Conservation (phyloP, 2,113 vertebrate genomes). For the Callipepla squamata region DNA sequence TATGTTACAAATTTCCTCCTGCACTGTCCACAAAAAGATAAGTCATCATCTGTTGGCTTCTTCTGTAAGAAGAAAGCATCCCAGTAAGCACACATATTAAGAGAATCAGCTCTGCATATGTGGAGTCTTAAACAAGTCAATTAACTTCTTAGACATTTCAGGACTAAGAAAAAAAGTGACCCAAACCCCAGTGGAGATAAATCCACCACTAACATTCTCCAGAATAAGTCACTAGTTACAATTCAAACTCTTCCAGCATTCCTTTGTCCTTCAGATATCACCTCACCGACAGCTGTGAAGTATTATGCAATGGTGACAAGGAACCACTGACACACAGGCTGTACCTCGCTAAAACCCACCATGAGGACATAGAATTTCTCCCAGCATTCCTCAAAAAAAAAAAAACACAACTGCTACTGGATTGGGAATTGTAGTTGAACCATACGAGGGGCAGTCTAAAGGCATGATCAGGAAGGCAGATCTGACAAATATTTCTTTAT, state of each 20-base stretch:
- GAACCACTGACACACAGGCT: not conserved
- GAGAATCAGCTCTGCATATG: not conserved
- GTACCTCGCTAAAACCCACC: not conserved
- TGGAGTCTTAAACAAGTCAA: not conserved
- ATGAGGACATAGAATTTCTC: not conserved
- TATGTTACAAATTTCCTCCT: not conserved
- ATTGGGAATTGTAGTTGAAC: not conserved
- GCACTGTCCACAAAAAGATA: not conserved
- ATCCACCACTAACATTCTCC: not conserved
- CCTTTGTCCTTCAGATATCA: not conserved
- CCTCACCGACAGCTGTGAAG: not conserved
- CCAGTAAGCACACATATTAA: not conserved
- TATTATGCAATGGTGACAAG: not conserved
- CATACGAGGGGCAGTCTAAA: not conserved
- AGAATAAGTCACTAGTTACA: not conserved
- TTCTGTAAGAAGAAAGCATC: not conserved
- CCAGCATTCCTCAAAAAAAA: not conserved
- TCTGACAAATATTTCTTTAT: not conserved
- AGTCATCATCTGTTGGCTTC: not conserved
- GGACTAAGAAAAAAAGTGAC: too few relatives aligned
- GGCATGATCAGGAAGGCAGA: not conserved
- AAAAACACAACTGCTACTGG: not conserved
- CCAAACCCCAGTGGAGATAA: not conserved
- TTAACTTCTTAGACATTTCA: not conserved
- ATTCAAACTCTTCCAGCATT: not conserved